Base-by-base conservation (phyloP, 2,888 invertebrate species). In the Cantharis rustica region DNA sequence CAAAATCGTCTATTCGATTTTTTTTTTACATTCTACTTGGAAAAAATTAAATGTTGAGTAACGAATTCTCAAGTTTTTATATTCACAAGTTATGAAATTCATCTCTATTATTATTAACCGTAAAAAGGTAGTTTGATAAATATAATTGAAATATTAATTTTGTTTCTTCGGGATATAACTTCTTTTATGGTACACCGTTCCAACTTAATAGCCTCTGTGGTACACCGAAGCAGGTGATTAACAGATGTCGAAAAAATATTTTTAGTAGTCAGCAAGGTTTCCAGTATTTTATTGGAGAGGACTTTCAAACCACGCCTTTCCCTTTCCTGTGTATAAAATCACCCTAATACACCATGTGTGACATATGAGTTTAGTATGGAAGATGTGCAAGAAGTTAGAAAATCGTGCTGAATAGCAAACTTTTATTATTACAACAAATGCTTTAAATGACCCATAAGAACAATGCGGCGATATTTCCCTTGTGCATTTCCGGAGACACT, bases 241-340 rank as follows among this genome's bases (percentile, higher is more conserved):
- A 85, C 86, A 86, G 85, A 85, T 85, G 85, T 85, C 83, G 82
- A 84, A 85, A 84, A 83, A 85, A 85, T 83, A 84, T 82, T 79
- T 79, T 83, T 82, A 80, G 80, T 78, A 79, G 77, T 80, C 81
- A 75, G 82, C 81, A 83, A 81, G 82, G 81, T 78, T 79, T 76
- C 72, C 69, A 68, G 70, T 69, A 75, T 76, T 79, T 77, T 79
- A 82, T 82, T 81, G 81, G 80, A 73, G 75, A 77, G 71, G 73
- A 78, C 69, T 63, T 61, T 75, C 26, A 68, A 75, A 76, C 78
- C 71, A 74, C 81, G 76, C 80, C 81, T 75, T 69, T 69, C 81
- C 77, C 75, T 76, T 73, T 71, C 76, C 76, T 63, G 61, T 17
- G 47, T n/a, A 15, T 31, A 71, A 78, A 78, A 66, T 61, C 23